A percentile compares a stretch with the other conserved stretches of the same genome.
Conservation (phyloP, 2,797 vertebrate genomes). For the Cossypha caffra region DNA sequence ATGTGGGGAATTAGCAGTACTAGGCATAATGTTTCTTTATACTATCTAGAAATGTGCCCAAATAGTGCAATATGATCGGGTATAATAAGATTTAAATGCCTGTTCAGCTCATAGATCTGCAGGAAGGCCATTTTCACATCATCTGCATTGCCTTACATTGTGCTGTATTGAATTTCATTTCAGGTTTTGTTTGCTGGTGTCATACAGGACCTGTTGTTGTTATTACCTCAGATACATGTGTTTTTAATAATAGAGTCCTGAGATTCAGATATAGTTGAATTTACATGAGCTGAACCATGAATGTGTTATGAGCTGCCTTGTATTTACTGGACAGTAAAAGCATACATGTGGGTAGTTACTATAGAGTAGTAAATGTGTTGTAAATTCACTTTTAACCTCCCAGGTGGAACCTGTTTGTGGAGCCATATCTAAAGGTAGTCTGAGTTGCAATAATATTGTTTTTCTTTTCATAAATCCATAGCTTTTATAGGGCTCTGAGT, state of each 20-base stretch:
- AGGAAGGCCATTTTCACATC: conserved; percentile 3
- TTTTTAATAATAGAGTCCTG: conserved; percentile 57
- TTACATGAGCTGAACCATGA: not conserved
- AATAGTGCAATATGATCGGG: conserved; percentile 56
- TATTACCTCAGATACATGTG: not conserved
- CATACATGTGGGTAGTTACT: not conserved
- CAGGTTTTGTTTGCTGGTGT: conserved; percentile 26
- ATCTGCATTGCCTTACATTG: conserved; percentile 1
- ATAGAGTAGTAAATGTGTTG: not conserved
- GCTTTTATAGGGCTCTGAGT: not conserved
- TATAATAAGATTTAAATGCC: conserved; percentile 52
- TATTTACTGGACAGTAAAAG: not conserved
- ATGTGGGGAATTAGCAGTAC: conserved; percentile 58
- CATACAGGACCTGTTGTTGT: not conserved
- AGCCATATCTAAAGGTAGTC: not conserved
- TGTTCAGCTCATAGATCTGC: not conserved
- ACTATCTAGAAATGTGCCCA: conserved; percentile 66
- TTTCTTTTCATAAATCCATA: not conserved
- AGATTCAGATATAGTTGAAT: conserved; percentile 31
- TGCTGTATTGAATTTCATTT: conserved; percentile 30
- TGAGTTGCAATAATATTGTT: not conserved
- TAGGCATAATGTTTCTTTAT: conserved; percentile 47
- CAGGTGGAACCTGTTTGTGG: not conserved
- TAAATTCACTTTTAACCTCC: not conserved
- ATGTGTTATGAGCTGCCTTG: not conserved